A percentile compares a stretch with the other conserved stretches of the same genome.
Evolutionary conservation across 1,140 invertebrate genomes (phyloP).

Genomic region (Hylyphantes graminicola): DNA sequence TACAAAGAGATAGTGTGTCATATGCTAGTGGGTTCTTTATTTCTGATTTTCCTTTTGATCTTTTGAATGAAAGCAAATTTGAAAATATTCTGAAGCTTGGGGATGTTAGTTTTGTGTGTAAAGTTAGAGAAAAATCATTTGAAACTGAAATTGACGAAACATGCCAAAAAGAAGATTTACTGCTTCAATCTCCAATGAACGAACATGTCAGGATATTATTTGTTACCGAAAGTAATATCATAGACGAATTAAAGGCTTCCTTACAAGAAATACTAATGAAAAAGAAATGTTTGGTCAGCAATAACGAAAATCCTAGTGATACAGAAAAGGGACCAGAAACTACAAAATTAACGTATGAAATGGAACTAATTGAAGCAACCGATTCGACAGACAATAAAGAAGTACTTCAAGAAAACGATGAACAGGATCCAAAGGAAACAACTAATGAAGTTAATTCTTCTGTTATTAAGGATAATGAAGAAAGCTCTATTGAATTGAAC

Average conservation of each 20-base stretch:
- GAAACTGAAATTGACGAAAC: not conserved
- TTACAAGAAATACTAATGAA: not conserved
- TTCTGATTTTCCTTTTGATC: conserved; percentile 34
- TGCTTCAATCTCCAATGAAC: conserved; percentile 28
- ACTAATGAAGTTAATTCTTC: not conserved
- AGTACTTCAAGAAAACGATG: not conserved
- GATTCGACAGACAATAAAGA: conserved; percentile 1
- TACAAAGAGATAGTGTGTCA: conserved; percentile 32
- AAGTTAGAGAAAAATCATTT: conserved; percentile 13
- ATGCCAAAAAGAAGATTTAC: not conserved
- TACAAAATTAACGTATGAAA: not conserved
- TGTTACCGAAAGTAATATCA: conserved; percentile 30
- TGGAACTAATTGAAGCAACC: not conserved
- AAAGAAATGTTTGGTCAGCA: not conserved
- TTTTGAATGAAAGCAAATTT: conserved; percentile 17
- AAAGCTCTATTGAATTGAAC: not conserved
- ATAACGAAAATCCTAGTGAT: not conserved
- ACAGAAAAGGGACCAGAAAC: not conserved
- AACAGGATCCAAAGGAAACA: not conserved
- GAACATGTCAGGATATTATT: conserved; percentile 36
- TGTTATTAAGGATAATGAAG: not conserved
- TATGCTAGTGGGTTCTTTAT: conserved; percentile 51
- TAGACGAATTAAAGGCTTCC: conserved; percentile 31
- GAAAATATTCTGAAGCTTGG: conserved; percentile 21
- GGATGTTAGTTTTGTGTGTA: conserved; percentile 36